These are phyloP conservation scores for Meloidogyne exigua DNA, from an alignment of 1,140 invertebrate species.

Conservation along the genomic window DNA sequence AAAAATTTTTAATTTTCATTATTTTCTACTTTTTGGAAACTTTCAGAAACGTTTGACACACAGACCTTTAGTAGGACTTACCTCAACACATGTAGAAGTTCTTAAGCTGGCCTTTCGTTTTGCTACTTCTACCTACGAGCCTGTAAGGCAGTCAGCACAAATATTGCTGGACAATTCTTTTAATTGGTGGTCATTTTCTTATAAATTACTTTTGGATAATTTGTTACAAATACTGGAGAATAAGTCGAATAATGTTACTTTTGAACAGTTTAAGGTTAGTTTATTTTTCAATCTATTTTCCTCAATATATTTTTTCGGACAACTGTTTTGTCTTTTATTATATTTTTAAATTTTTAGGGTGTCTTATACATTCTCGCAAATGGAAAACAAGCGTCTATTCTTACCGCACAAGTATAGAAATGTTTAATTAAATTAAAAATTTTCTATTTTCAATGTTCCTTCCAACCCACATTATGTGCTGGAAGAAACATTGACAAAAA, in stretches of 20 bases:
- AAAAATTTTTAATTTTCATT: background rate
- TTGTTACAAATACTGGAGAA: constrained; percentile 69
- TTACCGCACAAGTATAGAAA: constrained; percentile 68
- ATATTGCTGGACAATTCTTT: constrained; percentile 68
- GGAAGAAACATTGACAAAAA: no score
- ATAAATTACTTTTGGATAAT: constrained; percentile 11
- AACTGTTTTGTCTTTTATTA: no score
- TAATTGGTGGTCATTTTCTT: background rate
- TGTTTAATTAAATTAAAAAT: background rate
- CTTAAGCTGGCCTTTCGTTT: constrained; percentile 40
- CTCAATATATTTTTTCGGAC: no score
- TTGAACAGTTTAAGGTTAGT: constrained; percentile 73
- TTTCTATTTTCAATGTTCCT: no score
- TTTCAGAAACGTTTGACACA: constrained; percentile 44
- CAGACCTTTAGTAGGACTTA: constrained; percentile 36
- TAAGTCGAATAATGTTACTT: constrained; percentile 68
- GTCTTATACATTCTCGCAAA: constrained; percentile 76
- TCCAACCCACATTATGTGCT: no score
- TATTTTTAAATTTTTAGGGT: constrained; percentile 68
- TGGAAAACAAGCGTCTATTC: constrained; percentile 70
- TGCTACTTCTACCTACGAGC: constrained; percentile 37
- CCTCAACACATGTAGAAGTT: constrained; percentile 38
- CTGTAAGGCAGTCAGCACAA: constrained; percentile 73
- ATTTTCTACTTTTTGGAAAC: background rate
- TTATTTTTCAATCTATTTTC: background rate